These are phyloP conservation scores for Gadopsis marmoratus DNA, from an alignment of 2,797 vertebrate species.

Conservation along the genomic window DNA sequence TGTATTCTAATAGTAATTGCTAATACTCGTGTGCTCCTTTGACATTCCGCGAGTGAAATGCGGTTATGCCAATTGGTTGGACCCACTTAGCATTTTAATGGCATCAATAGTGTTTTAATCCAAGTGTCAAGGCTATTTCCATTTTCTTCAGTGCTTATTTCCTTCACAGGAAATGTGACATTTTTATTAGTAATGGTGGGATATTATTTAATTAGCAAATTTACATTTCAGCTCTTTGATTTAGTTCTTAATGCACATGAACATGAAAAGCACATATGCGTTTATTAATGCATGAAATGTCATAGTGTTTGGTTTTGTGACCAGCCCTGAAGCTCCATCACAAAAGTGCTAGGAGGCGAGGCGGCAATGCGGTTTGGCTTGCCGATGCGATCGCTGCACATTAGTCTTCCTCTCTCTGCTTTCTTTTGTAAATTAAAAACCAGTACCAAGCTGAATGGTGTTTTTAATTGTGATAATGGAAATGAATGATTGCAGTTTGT, in stretches of 20 bases:
- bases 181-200: constrained; percentile 80
- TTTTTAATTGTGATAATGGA: constrained; percentile 85
- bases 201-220: constrained; percentile 81
- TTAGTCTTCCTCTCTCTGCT: constrained; percentile 77
- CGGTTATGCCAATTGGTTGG: constrained; percentile 83
- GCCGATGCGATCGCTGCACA: constrained; percentile 69
- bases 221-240: constrained; percentile 78
- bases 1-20: constrained; percentile 82
- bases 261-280: constrained; percentile 69
- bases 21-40: constrained; percentile 75
- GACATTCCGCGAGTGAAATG: constrained; percentile 82
- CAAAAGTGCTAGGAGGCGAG: constrained; percentile 55
- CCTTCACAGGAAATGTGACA: constrained; percentile 74
- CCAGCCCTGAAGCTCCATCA: constrained; percentile 60
- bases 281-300: constrained; percentile 81
- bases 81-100: constrained; percentile 85
- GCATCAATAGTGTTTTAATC: constrained; percentile 84
- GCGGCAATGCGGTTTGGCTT: constrained; percentile 67
- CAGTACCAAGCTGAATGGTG: constrained; percentile 66
- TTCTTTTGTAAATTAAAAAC: constrained; percentile 81
- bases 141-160: constrained; percentile 72
- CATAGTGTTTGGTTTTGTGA: constrained; percentile 67
- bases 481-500: constrained; percentile 77
- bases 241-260: constrained; percentile 70
- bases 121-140: constrained; percentile 81